Conservation (phyloP, 1,140 invertebrate species). For the Sarcophaga peregrina region DNA sequence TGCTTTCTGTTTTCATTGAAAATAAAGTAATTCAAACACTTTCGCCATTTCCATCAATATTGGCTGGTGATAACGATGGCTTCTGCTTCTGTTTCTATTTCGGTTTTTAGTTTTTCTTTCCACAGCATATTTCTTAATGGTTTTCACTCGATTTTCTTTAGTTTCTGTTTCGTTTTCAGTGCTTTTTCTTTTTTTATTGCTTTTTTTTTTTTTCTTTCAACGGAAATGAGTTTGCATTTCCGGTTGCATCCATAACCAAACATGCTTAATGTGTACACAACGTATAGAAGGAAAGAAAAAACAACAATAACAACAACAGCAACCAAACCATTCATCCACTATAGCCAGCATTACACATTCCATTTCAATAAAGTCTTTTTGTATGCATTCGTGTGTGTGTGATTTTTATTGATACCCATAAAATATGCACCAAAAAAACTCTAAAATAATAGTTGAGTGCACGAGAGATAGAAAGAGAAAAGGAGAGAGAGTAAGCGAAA, state of each 20-base stretch:
- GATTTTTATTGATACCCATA: conserved; percentile 18
- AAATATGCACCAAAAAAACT: neutral
- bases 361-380: neutral
- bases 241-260: neutral
- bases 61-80: too few relatives aligned
- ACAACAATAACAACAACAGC: too few relatives aligned
- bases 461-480: too few relatives aligned
- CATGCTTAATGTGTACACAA: neutral
- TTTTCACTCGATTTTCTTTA: neutral
- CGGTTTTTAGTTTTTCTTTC: neutral
- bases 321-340: too few relatives aligned
- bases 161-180: neutral
- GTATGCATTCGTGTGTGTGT: neutral
- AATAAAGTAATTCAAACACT: neutral
- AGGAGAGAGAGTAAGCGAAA: too few relatives aligned
- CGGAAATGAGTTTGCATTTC: conserved; percentile 26
- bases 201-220: neutral
- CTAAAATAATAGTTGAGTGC: too few relatives aligned
- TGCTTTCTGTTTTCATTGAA: neutral
- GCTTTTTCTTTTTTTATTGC: too few relatives aligned
- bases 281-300: too few relatives aligned
- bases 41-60: too few relatives aligned
- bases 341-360: too few relatives aligned
- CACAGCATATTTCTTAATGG: neutral
- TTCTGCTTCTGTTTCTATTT: neutral